These are phyloP conservation scores for Pteronura brasiliensis DNA, from an alignment of 2,113 vertebrate genomes.

Conservation along the genomic window DNA sequence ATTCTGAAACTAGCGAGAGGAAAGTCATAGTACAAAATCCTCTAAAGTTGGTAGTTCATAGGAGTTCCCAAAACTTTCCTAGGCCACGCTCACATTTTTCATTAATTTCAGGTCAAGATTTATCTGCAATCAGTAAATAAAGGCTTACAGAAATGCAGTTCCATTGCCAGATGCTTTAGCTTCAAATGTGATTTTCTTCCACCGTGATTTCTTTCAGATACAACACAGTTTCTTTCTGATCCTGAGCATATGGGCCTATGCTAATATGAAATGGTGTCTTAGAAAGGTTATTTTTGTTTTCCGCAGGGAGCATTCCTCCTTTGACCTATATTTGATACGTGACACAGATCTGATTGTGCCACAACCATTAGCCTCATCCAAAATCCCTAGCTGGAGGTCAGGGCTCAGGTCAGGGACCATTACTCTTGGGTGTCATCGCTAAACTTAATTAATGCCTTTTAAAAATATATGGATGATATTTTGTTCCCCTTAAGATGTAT, in stretches of 20 bases:
- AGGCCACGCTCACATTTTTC: slow-evolving; percentile 14
- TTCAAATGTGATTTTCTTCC: slow-evolving; percentile 34
- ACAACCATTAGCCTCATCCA: slow-evolving; percentile 30
- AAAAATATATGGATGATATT: slow-evolving; percentile 41
- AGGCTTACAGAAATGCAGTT: slow-evolving; percentile 46
- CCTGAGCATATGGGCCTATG: slow-evolving; percentile 56
- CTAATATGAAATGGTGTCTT: slow-evolving; percentile 60
- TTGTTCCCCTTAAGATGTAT: slow-evolving; percentile 21
- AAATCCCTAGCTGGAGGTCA: slow-evolving; percentile 44
- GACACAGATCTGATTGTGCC: slow-evolving; percentile 60
- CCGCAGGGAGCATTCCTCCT: slow-evolving; percentile 50
- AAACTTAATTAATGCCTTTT: slow-evolving; percentile 66
- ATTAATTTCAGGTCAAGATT: slow-evolving; percentile 55
- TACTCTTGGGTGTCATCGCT: slow-evolving; percentile 49
- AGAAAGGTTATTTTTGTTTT: slow-evolving; percentile 65
- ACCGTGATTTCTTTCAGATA: slow-evolving; percentile 56
- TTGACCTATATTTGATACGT: slow-evolving; percentile 62
- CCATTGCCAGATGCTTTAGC: slow-evolving; percentile 50
- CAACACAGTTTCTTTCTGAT: slow-evolving; percentile 51
- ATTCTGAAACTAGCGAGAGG: slow-evolving; percentile 20
- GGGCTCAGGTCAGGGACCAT: slow-evolving; percentile 47
- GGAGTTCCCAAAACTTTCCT: slow-evolving; percentile 30
- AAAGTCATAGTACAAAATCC: background rate
- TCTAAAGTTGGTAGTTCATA: slow-evolving; percentile 25
- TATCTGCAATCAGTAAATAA: slow-evolving; percentile 62